These are phyloP conservation scores for Karalla daura DNA, from an alignment of 2,797 vertebrate genomes.

Conservation along the genomic window DNA sequence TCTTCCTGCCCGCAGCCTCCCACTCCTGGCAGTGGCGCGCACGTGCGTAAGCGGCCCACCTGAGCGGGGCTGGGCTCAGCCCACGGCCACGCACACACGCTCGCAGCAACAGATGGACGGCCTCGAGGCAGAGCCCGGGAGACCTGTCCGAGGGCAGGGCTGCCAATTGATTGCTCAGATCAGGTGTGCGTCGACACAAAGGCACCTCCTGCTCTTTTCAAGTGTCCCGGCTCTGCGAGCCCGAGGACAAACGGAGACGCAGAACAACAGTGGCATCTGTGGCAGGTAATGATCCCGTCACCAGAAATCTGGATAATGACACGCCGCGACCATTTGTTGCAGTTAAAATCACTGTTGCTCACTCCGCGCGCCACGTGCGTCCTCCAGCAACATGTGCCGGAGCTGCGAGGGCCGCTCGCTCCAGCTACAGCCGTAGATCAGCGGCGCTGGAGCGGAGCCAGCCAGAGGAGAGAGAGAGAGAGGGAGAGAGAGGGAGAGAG, in stretches of 20 bases:
- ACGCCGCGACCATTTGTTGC: conserved; percentile 79
- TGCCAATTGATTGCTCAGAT: conserved; percentile 77
- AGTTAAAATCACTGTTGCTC: conserved; percentile 81
- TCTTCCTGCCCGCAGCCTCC: conserved; percentile 61
- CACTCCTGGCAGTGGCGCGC: conserved; percentile 48
- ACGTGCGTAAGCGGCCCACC: conserved; percentile 30
- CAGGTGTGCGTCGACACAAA: conserved; percentile 80
- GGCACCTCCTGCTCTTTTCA: conserved; percentile 82
- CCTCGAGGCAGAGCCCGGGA: conserved; percentile 75
- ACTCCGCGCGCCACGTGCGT: conserved; percentile 55
- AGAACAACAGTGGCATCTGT: conserved; percentile 80
- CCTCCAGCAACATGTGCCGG: conserved; percentile 74
- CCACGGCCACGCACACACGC: conserved; percentile 50
- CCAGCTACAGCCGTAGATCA: conserved; percentile 55
- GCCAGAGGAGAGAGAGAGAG: conserved; percentile 31
- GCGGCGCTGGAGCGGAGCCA: conserved; percentile 54
- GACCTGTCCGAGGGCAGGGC: conserved; percentile 55
- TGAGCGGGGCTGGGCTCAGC: conserved; percentile 40
- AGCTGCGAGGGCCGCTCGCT: conserved; percentile 46
- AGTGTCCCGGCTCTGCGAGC: conserved; percentile 59
- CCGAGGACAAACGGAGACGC: conserved; percentile 72
- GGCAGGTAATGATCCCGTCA: conserved; percentile 79
- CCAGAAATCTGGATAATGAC: conserved; percentile 76
- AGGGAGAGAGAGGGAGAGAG: too few species aligned
- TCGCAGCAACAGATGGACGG: conserved; percentile 79